These are phyloP conservation scores for Zosterops japonicus DNA, from an alignment of 2,113 vertebrate species.

Conservation along the genomic window DNA sequence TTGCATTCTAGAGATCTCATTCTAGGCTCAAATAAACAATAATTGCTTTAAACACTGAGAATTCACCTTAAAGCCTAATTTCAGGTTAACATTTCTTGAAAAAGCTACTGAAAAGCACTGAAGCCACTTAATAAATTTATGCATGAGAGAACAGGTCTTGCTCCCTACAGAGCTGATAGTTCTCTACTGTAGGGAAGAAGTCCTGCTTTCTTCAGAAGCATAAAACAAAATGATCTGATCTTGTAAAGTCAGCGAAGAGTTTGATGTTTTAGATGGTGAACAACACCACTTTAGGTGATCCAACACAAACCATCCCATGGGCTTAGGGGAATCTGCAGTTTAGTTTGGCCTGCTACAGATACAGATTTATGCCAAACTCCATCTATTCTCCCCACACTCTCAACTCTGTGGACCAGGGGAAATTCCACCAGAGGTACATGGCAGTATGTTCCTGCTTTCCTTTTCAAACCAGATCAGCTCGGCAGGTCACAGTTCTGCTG, in stretches of 20 bases:
- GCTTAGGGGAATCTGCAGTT: not conserved
- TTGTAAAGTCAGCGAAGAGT: not conserved
- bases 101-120: not conserved
- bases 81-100: not conserved
- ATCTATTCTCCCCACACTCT: not conserved
- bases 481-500: not conserved
- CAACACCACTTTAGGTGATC: not conserved
- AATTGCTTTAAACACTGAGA: conserved; percentile 11
- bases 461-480: conserved; percentile 4
- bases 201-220: not conserved
- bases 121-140: not conserved
- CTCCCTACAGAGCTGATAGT: not conserved
- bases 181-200: not conserved
- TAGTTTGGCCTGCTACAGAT: not conserved
- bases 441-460: not conserved
- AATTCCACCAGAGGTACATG: not conserved
- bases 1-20: not conserved
- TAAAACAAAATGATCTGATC: not conserved
- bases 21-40: conserved; percentile 12
- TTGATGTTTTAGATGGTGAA: not conserved
- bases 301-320: not conserved
- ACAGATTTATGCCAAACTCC: not conserved
- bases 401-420: not conserved
- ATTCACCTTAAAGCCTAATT: conserved; percentile 8
- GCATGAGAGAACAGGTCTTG: not conserved